A percentile compares a stretch with the other conserved stretches of the same genome.
These are phyloP conservation scores for Ridgeia piscesae DNA, from an alignment of 1,140 invertebrate genomes.

Conservation along the genomic window DNA sequence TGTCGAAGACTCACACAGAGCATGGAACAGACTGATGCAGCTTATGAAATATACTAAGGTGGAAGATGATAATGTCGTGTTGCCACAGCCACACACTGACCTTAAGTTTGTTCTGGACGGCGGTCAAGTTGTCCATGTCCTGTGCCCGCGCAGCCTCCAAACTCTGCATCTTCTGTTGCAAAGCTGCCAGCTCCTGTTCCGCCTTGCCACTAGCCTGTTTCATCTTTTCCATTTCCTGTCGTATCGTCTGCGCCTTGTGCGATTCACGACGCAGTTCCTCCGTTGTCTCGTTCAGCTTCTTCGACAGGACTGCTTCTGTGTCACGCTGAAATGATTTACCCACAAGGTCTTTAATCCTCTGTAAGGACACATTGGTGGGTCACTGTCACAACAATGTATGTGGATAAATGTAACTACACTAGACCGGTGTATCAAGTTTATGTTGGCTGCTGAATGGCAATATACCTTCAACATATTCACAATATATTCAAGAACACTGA, in stretches of 20 bases:
- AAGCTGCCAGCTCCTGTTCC: slow-evolving; percentile 18
- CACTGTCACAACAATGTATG: neutral
- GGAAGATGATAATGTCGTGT: slow-evolving; percentile 8
- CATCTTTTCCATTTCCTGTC: slow-evolving; percentile 22
- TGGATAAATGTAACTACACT: neutral
- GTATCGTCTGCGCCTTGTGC: slow-evolving; percentile 36
- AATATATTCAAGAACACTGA: too few relatives aligned
- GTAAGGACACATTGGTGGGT: neutral
- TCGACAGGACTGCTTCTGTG: slow-evolving; percentile 37
- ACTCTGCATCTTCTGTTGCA: slow-evolving; percentile 19
- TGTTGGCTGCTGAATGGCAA: too few relatives aligned
- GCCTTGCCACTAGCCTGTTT: neutral
- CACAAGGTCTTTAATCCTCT: neutral
- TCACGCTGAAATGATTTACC: slow-evolving; percentile 38
- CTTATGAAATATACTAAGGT: too few relatives aligned
- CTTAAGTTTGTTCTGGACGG: slow-evolving; percentile 32
- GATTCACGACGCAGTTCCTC: slow-evolving; percentile 42
- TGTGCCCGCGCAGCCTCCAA: slow-evolving; percentile 38
- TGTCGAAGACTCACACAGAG: too few relatives aligned
- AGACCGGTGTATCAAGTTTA: too few relatives aligned
- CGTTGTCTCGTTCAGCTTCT: slow-evolving; percentile 46
- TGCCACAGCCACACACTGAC: too few relatives aligned
- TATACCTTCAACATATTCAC: too few relatives aligned
- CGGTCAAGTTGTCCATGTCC: slow-evolving; percentile 43
- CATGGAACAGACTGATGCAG: too few relatives aligned